Evolutionary conservation across 2,113 vertebrate species (phyloP), one percentile per base, ranked within the genome.

Genomic region (Ovis canadensis): DNA sequence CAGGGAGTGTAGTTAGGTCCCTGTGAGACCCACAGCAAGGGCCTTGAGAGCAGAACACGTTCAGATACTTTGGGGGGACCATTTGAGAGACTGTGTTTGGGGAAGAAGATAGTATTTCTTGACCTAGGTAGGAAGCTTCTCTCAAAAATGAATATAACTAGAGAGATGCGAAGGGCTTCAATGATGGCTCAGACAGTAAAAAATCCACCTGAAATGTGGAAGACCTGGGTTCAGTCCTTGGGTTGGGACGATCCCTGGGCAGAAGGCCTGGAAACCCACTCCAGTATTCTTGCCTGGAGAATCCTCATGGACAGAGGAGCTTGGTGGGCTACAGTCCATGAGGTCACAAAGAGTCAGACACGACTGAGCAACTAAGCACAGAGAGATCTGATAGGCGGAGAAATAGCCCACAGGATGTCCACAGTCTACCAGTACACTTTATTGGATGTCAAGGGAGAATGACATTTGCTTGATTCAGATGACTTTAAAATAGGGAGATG

Each of bases 21-120:
- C 90, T 15, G 3, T 10, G 29, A 55, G 9, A 31, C 3, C 33
- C 48, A 36, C 31, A 6, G 0, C n/a, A 64, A 83, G 74, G 0
- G 1, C 5, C 91, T 89, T 91, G 27, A 60, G 4, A 14, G 59
- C 23, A 87, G 13, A 17, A 60, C 31, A 40, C 57, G 5, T 12
- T 23, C 31, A 93, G 17, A 12, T 74, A 94, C 19, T 21, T 85
- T 23, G 27, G 67, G 0, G 6, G 45, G 31, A 85, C 6, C 14
- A 10, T 7, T 27, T 59, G 43, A 82, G 86, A 93, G 60, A 88
- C 12, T 45, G 16, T 82, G 31, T 6, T 17, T 12, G 3, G 5
- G 52, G 17, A 55, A 52, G 15, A 90, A 78, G 45, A 50, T 29
- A 55, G 14, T 25, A 5, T 74, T 74, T 88, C 12, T 33, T 92